Percentiles rank a stretch among this genome's conserved stretches.
phyloP scores from a whole-genome alignment of 2,797 vertebrate species.

The Sciurus vulgaris region DNA sequence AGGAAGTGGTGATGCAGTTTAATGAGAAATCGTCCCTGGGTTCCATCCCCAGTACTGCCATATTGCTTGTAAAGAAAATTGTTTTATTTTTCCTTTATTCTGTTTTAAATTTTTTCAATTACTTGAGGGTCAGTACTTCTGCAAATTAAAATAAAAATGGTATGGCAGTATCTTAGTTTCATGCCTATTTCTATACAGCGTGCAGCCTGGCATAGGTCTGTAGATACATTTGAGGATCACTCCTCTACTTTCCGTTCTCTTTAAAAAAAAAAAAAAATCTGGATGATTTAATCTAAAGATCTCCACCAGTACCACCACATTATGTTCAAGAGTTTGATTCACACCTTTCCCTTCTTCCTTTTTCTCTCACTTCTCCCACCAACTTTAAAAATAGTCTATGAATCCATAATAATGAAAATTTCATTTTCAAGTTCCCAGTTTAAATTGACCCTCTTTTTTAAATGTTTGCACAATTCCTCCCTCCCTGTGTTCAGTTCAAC shows the following conservation, averaged over 20 bases:
- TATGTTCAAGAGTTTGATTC: neutral
- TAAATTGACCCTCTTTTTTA: neutral
- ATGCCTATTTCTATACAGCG: neutral
- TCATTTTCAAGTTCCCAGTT: slow-evolving; percentile 2
- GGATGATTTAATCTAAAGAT: neutral
- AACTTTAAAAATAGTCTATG: slow-evolving; percentile 53
- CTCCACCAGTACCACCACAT: neutral
- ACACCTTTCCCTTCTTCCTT: neutral
- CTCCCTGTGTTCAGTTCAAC: neutral
- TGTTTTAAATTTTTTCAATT: neutral
- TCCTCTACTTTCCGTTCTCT: neutral
- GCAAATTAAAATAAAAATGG: slow-evolving; percentile 38
- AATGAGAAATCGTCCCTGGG: too few relatives aligned
- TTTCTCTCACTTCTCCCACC: neutral
- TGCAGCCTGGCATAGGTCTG: neutral
- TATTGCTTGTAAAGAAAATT: slow-evolving; percentile 43
- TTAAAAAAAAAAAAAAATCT: neutral
- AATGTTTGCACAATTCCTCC: neutral
- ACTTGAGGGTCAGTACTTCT: slow-evolving; percentile 10
- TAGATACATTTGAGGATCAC: neutral
- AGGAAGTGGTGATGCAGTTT: too few relatives aligned
- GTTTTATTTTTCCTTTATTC: neutral
- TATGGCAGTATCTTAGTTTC: neutral
- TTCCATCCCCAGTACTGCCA: too few relatives aligned
- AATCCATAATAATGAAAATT: neutral